These are phyloP conservation scores for Corvus cornix DNA, from an alignment of 2,113 vertebrate genomes.

Conservation along the genomic window DNA sequence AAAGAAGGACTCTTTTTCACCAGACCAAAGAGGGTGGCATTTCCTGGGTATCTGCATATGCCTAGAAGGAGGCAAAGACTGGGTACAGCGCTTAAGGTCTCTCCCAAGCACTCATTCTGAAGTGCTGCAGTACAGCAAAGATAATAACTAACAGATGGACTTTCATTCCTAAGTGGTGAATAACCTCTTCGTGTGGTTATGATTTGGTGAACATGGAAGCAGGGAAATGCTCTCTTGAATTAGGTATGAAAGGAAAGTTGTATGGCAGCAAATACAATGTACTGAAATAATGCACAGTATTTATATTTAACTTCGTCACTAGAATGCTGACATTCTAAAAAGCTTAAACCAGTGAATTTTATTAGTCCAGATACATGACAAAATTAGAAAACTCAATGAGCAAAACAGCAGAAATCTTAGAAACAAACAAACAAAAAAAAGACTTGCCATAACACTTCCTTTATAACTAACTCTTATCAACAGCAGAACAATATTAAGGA, in stretches of 20 bases:
- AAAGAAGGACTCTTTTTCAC: neutral
- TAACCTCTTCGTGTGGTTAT: conserved; percentile 62
- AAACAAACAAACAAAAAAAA: neutral
- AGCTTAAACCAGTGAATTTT: neutral
- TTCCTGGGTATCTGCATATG: neutral
- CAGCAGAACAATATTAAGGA: neutral
- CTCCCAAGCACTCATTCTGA: conserved; percentile 37
- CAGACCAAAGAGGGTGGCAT: neutral
- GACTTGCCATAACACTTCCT: neutral
- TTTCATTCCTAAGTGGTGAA: conserved; percentile 72
- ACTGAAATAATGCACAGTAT: neutral
- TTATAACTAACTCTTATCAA: neutral
- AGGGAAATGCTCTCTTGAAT: conserved; percentile 26
- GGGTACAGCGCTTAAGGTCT: neutral
- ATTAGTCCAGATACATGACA: neutral
- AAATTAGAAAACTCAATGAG: neutral
- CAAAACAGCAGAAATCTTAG: neutral
- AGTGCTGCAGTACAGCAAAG: conserved; percentile 26
- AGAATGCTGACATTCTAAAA: neutral
- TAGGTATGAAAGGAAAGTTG: neutral
- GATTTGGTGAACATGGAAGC: conserved; percentile 64
- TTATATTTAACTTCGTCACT: neutral
- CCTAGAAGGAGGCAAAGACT: neutral
- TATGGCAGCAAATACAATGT: neutral
- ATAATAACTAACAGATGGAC: conserved; percentile 73